phyloP scores from a whole-genome alignment of 2,113 vertebrate genomes.

The Argyrosomus japonicus region DNA sequence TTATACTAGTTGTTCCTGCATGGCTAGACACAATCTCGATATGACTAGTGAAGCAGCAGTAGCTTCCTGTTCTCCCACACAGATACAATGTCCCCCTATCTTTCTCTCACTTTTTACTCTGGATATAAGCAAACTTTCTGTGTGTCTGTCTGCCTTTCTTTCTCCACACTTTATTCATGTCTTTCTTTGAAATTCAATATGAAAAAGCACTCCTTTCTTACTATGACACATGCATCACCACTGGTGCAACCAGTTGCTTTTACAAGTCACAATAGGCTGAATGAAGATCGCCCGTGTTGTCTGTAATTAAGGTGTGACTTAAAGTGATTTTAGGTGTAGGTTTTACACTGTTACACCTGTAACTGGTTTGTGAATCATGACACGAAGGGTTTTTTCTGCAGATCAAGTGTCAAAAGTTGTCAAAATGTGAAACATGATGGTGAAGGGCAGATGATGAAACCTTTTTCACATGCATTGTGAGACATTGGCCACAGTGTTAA shows the following conservation, averaged over 20 bases:
- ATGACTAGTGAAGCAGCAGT: conserved; percentile 21
- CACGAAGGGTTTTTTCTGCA: neutral
- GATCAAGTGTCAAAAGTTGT: neutral
- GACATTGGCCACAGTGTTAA: conserved; percentile 15
- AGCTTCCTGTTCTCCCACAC: conserved; percentile 42
- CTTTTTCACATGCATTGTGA: neutral
- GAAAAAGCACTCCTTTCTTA: too few species aligned
- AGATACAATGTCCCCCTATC: neutral
- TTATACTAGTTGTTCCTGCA: neutral
- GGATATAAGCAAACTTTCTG: accelerated
- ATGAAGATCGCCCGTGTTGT: neutral
- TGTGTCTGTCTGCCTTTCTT: neutral
- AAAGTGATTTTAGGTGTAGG: neutral
- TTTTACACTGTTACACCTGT: too few species aligned
- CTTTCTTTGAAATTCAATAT: too few species aligned
- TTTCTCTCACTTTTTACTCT: neutral
- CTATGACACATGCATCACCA: neutral
- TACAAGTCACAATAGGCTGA: neutral
- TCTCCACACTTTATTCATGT: neutral
- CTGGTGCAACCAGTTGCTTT: neutral
- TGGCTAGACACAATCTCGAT: neutral
- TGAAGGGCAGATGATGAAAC: neutral
- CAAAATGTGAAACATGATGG: neutral
- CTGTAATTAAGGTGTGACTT: neutral
- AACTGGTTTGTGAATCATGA: neutral